phyloP scores from a whole-genome alignment of 2,888 invertebrate genomes.

The Antitype chi region DNA sequence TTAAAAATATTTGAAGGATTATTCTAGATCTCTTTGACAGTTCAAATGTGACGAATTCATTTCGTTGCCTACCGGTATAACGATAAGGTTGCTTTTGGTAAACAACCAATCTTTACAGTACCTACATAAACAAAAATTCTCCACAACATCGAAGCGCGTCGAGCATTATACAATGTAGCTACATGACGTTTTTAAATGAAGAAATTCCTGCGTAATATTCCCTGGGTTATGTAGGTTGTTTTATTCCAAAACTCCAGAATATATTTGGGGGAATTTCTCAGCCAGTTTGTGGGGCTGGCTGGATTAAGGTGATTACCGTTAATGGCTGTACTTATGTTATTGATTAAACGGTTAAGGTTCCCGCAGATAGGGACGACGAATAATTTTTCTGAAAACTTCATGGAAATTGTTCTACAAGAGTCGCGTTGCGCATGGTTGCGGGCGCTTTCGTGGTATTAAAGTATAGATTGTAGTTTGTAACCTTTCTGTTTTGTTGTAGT shows the following conservation, averaged over 20 bases:
- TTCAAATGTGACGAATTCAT: no score
- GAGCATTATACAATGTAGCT: slow-evolving; percentile 18
- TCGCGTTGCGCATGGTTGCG: no score
- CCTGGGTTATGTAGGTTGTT: slow-evolving; percentile 51
- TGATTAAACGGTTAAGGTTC: slow-evolving; percentile 45
- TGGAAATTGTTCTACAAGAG: no score
- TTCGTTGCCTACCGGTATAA: no score
- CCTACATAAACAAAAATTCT: slow-evolving; percentile 7
- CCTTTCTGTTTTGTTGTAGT: slow-evolving; percentile 17
- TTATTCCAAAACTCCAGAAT: slow-evolving; percentile 61
- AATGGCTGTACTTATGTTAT: slow-evolving; percentile 58
- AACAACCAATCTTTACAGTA: neutral
- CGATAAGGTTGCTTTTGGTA: no score
- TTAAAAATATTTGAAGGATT: no score
- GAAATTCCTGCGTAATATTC: slow-evolving; percentile 52
- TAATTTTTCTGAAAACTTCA: no score
- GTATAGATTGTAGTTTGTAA: slow-evolving; percentile 48
- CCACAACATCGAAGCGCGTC: neutral
- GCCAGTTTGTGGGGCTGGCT: slow-evolving; percentile 31
- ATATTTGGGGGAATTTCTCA: slow-evolving; percentile 53
- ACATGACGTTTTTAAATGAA: slow-evolving; percentile 48
- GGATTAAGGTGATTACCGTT: slow-evolving; percentile 56
- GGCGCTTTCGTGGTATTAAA: neutral
- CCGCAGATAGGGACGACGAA: no score
- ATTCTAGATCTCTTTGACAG: no score